These are phyloP conservation scores for Danaus plexippus DNA, from an alignment of 1,140 invertebrate species.

Conservation along the genomic window DNA sequence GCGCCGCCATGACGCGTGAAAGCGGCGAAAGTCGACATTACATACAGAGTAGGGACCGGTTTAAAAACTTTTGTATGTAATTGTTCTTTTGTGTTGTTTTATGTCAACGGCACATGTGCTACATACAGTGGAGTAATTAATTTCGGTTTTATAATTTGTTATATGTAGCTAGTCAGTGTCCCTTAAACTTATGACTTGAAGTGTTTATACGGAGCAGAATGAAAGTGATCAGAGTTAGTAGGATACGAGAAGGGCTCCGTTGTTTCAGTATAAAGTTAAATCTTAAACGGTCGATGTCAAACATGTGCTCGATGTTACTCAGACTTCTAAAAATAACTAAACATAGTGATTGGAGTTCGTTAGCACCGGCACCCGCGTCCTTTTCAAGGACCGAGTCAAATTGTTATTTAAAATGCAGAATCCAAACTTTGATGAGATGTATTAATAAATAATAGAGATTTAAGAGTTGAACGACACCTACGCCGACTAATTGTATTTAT, in stretches of 20 bases:
- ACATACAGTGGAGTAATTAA: no score
- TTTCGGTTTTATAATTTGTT: no score
- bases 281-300: slow-evolving; percentile 29
- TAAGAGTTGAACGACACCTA: slow-evolving; percentile 50
- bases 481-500: slow-evolving; percentile 59
- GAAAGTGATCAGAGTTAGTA: no score
- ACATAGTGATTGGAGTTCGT: slow-evolving; percentile 41
- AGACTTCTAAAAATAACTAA: slow-evolving; percentile 51
- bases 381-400: slow-evolving; percentile 20
- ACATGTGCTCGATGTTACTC: slow-evolving; percentile 44
- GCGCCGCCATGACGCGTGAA: slow-evolving; percentile 42
- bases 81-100: slow-evolving; percentile 19
- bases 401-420: background rate
- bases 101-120: slow-evolving; percentile 3
- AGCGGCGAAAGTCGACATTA: slow-evolving; percentile 49
- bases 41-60: slow-evolving; percentile 31
- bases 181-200: no score
- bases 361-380: slow-evolving; percentile 30
- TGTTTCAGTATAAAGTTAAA: slow-evolving; percentile 3
- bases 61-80: slow-evolving; percentile 39
- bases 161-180: no score
- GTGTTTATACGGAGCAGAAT: no score
- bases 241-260: background rate
- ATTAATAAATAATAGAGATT: slow-evolving; percentile 16
- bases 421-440: background rate